phyloP scores from a whole-genome alignment of 2,797 vertebrate species.

The Chiloscyllium punctatum region DNA sequence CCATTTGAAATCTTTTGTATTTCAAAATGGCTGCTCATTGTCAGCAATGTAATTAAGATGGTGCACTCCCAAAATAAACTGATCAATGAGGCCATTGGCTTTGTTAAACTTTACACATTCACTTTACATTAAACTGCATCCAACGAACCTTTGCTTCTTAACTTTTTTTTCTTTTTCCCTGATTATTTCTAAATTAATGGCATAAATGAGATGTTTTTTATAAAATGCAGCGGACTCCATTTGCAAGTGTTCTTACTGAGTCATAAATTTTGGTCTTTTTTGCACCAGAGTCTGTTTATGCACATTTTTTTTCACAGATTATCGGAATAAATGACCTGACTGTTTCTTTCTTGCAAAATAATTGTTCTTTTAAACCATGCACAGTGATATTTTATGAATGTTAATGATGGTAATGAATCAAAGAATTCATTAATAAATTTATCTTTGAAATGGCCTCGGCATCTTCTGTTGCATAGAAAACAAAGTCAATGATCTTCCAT shows the following conservation, averaged over 20 bases:
- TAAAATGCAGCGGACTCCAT: not conserved
- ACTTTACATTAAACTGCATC: not conserved
- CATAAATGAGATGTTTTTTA: not conserved
- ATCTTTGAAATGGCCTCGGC: not conserved
- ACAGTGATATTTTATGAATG: not conserved
- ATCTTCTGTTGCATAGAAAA: not conserved
- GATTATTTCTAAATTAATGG: not conserved
- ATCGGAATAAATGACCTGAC: not conserved
- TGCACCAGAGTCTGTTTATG: not conserved
- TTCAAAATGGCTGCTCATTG: not conserved
- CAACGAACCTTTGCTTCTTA: not conserved
- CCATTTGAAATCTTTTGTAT: not conserved
- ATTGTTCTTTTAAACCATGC: not conserved
- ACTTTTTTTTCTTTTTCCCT: not conserved
- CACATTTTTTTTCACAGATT: conserved; percentile 25
- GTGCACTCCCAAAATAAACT: not conserved
- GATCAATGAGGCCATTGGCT: not conserved
- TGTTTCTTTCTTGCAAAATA: not conserved
- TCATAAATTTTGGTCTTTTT: not conserved
- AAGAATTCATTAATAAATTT: conserved; percentile 23
- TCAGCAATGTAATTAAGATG: not conserved
- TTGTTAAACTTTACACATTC: not conserved
- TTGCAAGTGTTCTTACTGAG: not conserved
- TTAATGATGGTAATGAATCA: conserved; percentile 7
- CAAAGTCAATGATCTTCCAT: not conserved